These are phyloP conservation scores for Tetrapedia diversipes DNA, from an alignment of 2,888 invertebrate species.

Conservation along the genomic window DNA sequence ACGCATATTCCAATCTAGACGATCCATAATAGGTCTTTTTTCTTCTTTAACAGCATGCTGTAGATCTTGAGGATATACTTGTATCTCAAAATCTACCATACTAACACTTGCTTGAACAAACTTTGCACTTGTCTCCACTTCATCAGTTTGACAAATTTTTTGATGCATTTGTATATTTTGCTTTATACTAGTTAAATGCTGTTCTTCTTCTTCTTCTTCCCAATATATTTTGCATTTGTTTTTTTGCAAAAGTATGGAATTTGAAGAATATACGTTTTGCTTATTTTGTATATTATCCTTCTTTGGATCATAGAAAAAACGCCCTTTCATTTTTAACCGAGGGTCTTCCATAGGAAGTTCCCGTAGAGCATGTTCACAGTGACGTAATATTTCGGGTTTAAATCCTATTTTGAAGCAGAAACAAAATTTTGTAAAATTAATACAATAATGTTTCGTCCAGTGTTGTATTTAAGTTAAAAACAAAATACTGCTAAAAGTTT, in stretches of 20 bases:
- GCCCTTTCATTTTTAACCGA: slow-evolving; percentile 79
- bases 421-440: slow-evolving; percentile 49
- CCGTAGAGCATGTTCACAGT: slow-evolving; percentile 79
- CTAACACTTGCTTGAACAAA: slow-evolving; percentile 63
- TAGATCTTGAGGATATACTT: slow-evolving; percentile 66
- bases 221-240: slow-evolving; percentile 75
- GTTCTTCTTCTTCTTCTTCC: slow-evolving; percentile 73
- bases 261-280: slow-evolving; percentile 68
- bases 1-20: slow-evolving; percentile 78
- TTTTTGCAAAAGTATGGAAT: slow-evolving; percentile 78
- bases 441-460: background rate
- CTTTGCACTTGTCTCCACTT: slow-evolving; percentile 63
- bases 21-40: slow-evolving; percentile 77
- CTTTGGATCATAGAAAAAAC: slow-evolving; percentile 79
- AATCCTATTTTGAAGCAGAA: slow-evolving; percentile 75
- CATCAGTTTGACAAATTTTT: slow-evolving; percentile 80
- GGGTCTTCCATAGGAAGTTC: slow-evolving; percentile 80
- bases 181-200: slow-evolving; percentile 48
- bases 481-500: slow-evolving; percentile 3
- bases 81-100: slow-evolving; percentile 68
- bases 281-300: slow-evolving; percentile 64
- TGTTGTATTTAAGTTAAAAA: background rate
- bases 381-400: slow-evolving; percentile 79
- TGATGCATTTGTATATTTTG: slow-evolving; percentile 72
- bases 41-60: slow-evolving; percentile 69